These are phyloP conservation scores for Rhagophthalmus giganteus DNA, from an alignment of 2,888 invertebrate species.

Conservation along the genomic window DNA sequence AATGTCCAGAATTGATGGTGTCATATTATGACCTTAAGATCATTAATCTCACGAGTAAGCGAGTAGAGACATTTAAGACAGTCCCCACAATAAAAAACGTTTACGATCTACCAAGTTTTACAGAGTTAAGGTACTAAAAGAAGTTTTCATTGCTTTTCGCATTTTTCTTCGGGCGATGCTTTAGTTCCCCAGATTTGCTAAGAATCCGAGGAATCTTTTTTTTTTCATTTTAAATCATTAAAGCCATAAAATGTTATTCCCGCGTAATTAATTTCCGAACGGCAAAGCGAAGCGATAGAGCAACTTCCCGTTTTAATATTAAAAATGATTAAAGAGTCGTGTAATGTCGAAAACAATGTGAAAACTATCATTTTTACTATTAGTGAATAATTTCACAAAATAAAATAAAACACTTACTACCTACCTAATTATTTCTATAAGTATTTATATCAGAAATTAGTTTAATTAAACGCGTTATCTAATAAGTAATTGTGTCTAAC, in stretches of 20 bases:
- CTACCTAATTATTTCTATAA: too few species aligned
- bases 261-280: background rate
- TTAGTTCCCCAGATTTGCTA: slow-evolving; percentile 10
- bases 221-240: background rate
- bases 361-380: too few species aligned
- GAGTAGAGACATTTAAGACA: slow-evolving; percentile 17
- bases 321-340: too few species aligned
- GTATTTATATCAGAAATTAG: too few species aligned
- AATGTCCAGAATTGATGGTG: slow-evolving; percentile 9
- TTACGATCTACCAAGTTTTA: slow-evolving; percentile 23
- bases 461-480: too few species aligned
- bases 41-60: slow-evolving; percentile 11
- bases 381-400: too few species aligned
- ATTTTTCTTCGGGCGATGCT: slow-evolving; percentile 13
- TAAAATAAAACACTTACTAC: too few species aligned
- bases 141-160: slow-evolving; percentile 22
- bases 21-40: slow-evolving; percentile 9
- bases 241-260: background rate
- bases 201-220: too few species aligned
- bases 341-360: too few species aligned
- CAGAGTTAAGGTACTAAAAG: slow-evolving; percentile 16
- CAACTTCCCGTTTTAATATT: too few species aligned
- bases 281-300: background rate
- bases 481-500: too few species aligned
- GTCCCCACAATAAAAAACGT: slow-evolving; percentile 22